A percentile compares a stretch with the other conserved stretches of the same genome.
Evolutionary conservation across 1,140 invertebrate genomes (phyloP).

Genomic region (Drosophila bocqueti): DNA sequence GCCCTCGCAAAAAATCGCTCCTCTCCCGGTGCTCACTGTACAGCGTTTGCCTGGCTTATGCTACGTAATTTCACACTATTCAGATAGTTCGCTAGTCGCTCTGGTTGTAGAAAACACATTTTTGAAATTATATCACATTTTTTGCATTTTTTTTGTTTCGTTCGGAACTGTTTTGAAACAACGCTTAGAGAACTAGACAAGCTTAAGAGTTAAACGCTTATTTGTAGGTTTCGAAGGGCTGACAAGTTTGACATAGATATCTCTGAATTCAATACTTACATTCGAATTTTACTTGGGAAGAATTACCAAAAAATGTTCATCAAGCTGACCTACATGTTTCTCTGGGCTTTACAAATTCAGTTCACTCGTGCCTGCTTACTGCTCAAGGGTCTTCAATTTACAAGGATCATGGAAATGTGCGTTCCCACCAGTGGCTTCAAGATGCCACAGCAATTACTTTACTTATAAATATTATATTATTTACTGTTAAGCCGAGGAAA

Average conservation of each 20-base stretch:
- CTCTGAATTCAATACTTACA: conserved; percentile 1
- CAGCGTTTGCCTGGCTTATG: conserved; percentile 20
- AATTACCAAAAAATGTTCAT: conserved; percentile 5
- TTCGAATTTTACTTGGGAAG: conserved; percentile 7
- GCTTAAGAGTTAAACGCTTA: conserved; percentile 60
- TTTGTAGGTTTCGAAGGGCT: conserved; percentile 13
- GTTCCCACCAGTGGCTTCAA: background rate
- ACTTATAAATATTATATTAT: conserved; percentile 1
- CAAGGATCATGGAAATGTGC: background rate
- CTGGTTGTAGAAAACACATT: conserved; percentile 69
- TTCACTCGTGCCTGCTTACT: background rate
- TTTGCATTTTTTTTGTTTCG: conserved; percentile 46
- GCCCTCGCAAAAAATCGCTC: conserved; percentile 31
- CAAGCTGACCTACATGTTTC: background rate
- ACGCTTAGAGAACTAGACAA: conserved; percentile 57
- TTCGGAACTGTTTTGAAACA: conserved; percentile 49
- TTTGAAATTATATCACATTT: conserved; percentile 82
- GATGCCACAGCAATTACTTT: background rate
- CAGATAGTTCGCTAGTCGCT: conserved; percentile 40
- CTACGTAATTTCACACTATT: conserved; percentile 20
- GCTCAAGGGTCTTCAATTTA: conserved; percentile 4
- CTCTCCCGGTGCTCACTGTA: conserved; percentile 29
- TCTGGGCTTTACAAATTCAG: conserved; percentile 9
- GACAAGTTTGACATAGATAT: conserved; percentile 30
- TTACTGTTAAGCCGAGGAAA: background rate